Conservation (phyloP, 2,113 vertebrate species). For the Microcebus jonahi region DNA sequence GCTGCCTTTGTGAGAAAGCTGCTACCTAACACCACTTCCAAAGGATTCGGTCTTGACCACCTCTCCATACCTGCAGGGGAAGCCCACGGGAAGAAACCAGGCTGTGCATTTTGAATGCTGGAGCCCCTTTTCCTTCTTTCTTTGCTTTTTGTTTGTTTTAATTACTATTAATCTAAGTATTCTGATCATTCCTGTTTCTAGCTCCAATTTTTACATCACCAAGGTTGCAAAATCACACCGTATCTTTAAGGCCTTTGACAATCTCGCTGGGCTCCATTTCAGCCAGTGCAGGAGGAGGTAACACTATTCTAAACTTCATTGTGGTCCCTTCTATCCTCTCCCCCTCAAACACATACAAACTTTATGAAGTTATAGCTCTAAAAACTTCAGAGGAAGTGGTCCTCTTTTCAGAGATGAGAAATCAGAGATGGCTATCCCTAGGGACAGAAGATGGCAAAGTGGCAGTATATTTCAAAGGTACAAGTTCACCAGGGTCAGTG, state of each 20-base stretch:
- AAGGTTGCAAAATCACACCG: background rate
- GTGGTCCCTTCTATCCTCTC: background rate
- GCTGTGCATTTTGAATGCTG: background rate
- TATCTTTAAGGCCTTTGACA: background rate
- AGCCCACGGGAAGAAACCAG: background rate
- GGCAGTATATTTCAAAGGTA: background rate
- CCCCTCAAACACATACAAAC: background rate
- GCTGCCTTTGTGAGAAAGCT: background rate
- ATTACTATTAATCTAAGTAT: background rate
- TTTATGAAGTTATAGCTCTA: background rate
- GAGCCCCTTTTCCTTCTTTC: background rate
- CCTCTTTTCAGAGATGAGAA: background rate
- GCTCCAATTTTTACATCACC: background rate
- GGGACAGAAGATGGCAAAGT: background rate
- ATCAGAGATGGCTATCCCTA: background rate
- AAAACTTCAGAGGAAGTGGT: background rate
- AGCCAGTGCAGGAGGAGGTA: background rate
- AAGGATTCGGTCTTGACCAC: background rate
- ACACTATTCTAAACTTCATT: conserved; percentile 5
- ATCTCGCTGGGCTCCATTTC: background rate
- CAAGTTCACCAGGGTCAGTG: background rate
- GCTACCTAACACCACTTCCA: background rate
- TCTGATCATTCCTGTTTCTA: background rate
- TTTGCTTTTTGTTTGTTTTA: conserved; percentile 14
- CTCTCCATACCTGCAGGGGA: background rate